Evolutionary conservation across 2,113 vertebrate genomes (phyloP).

Genomic region (Gnathonemus echidnorhynchus): DNA sequence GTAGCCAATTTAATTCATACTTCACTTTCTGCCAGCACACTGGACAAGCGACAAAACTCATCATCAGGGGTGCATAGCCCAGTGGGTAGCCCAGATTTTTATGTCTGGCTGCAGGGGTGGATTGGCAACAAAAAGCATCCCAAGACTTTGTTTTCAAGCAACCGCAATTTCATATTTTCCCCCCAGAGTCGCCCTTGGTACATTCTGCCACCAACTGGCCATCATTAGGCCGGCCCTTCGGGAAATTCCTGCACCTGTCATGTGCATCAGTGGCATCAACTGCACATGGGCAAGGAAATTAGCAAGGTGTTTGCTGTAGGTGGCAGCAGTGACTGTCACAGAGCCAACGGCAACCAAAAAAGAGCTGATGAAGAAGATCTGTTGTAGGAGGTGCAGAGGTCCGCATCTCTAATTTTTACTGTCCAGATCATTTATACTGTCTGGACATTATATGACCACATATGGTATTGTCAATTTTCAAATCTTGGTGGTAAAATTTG

Average conservation of each 20-base stretch:
- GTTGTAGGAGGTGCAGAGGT: not conserved
- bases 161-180: too few species aligned
- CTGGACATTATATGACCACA: not conserved
- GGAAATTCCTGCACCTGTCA: not conserved
- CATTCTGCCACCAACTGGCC: not conserved
- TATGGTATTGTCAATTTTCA: not conserved
- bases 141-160: not conserved
- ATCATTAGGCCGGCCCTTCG: not conserved
- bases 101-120: not conserved
- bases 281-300: not conserved
- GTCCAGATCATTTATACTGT: too few species aligned
- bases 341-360: not conserved
- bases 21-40: not conserved
- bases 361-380: not conserved
- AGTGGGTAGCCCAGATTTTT: not conserved
- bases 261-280: not conserved
- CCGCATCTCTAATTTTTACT: not conserved
- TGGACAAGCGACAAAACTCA: not conserved
- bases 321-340: not conserved
- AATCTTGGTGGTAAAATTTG: not conserved
- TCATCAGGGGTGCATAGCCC: not conserved
- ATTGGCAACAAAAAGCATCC: not conserved
- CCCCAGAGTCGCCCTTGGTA: not conserved
- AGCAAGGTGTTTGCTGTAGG: not conserved
- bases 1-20: not conserved